These are phyloP conservation scores for Chionoecetes opilio DNA, from an alignment of 1,140 invertebrate species.

Conservation along the genomic window DNA sequence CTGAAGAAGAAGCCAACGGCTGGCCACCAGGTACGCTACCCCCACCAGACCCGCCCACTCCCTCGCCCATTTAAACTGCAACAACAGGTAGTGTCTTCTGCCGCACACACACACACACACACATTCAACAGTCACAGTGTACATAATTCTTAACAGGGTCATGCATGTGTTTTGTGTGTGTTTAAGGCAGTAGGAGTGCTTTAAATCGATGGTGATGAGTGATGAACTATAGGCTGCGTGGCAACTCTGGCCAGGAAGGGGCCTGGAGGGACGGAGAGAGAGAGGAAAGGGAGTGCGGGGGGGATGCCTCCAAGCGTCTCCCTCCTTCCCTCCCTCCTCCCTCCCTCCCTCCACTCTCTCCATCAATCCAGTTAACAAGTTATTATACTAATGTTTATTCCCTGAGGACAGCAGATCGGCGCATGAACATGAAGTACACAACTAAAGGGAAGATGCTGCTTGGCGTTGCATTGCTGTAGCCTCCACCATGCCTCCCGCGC, in stretches of 20 bases:
- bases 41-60: conserved; percentile 18
- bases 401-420: not conserved
- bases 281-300: not conserved
- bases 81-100: conserved; percentile 15
- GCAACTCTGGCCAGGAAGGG: not conserved
- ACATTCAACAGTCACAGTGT: not conserved
- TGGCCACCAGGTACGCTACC: conserved; percentile 65
- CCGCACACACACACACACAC: not conserved
- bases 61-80: conserved; percentile 38
- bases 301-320: conserved; percentile 27
- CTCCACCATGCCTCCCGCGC: not conserved
- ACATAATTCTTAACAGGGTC: too few relatives aligned
- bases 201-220: not conserved
- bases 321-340: not conserved
- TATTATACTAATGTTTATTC: conserved; percentile 17
- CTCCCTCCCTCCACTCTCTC: conserved; percentile 22
- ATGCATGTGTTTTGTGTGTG: not conserved
- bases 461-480: not conserved
- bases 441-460: conserved; percentile 31
- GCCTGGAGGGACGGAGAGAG: conserved; percentile 34
- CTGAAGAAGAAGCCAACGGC: conserved; percentile 57
- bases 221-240: not conserved
- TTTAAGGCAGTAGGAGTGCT: not conserved
- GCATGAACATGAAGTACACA: not conserved
- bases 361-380: not conserved